These are phyloP conservation scores for Tragelaphus buxtoni DNA, from an alignment of 2,113 vertebrate species.

Conservation along the genomic window DNA sequence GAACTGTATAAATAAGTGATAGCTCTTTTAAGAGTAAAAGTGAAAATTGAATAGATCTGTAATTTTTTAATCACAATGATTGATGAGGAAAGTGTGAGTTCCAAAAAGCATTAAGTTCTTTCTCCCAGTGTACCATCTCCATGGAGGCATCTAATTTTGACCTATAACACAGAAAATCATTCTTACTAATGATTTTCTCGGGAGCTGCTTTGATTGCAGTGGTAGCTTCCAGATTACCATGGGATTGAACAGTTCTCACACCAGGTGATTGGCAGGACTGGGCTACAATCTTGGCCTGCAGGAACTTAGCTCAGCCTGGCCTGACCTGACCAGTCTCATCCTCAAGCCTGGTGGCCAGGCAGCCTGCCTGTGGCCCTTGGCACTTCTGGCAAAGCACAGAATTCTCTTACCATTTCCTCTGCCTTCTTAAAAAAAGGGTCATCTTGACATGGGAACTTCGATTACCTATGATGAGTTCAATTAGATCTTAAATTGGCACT, in stretches of 20 bases:
- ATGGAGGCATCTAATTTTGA: not conserved
- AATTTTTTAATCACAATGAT: not conserved
- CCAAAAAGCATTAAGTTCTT: not conserved
- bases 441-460: not conserved
- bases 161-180: not conserved
- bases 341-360: not conserved
- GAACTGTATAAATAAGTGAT: not conserved
- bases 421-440: not conserved
- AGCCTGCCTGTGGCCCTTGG: not conserved
- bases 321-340: not conserved
- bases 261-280: not conserved
- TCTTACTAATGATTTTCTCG: not conserved
- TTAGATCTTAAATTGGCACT: not conserved
- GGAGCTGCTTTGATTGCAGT: not conserved
- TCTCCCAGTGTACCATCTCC: not conserved
- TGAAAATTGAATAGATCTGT: not conserved
- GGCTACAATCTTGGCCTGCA: not conserved
- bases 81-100: not conserved
- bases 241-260: not conserved
- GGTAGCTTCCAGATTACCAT: not conserved
- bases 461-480: not conserved
- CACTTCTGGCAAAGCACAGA: not conserved
- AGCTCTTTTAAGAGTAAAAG: not conserved
- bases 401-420: not conserved
- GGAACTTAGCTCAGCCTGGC: fast-evolving